These are phyloP conservation scores for Drosophila demipolita DNA, from an alignment of 2,888 invertebrate genomes.

Conservation along the genomic window DNA sequence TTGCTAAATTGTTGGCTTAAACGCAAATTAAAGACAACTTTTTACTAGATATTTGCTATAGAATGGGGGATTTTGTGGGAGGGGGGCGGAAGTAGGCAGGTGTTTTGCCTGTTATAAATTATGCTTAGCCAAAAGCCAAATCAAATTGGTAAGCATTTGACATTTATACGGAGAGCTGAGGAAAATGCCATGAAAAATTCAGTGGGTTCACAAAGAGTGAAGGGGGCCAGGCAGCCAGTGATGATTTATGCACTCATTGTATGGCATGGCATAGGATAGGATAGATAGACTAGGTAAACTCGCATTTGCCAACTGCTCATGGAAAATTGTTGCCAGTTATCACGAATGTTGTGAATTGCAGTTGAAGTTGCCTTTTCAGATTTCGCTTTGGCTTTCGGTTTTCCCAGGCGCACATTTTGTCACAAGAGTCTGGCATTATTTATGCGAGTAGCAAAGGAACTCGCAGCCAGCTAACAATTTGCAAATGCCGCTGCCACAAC, in stretches of 20 bases:
- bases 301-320: constrained; percentile 19
- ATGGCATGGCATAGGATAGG: constrained; percentile 17
- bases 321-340: constrained; percentile 75
- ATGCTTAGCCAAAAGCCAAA: constrained; percentile 75
- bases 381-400: constrained; percentile 35
- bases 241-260: constrained; percentile 50
- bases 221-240: constrained; percentile 27
- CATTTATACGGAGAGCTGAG: constrained; percentile 66
- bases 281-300: constrained; percentile 22
- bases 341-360: constrained; percentile 62
- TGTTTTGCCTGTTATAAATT: constrained; percentile 66
- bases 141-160: constrained; percentile 79
- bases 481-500: constrained; percentile 51
- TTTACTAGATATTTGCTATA: constrained; percentile 22
- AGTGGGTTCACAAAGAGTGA: constrained; percentile 15
- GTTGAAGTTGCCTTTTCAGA: constrained; percentile 31
- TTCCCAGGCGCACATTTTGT: constrained; percentile 78
- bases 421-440: constrained; percentile 74
- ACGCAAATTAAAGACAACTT: constrained; percentile 71
- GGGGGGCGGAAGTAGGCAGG: constrained; percentile 29
- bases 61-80: constrained; percentile 2
- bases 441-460: constrained; percentile 53
- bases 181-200: constrained; percentile 61
- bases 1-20: constrained; percentile 71
- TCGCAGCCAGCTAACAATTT: constrained; percentile 43